Evolutionary conservation across 2,797 vertebrate genomes (phyloP).

Genomic region (Perodicticus potto): DNA sequence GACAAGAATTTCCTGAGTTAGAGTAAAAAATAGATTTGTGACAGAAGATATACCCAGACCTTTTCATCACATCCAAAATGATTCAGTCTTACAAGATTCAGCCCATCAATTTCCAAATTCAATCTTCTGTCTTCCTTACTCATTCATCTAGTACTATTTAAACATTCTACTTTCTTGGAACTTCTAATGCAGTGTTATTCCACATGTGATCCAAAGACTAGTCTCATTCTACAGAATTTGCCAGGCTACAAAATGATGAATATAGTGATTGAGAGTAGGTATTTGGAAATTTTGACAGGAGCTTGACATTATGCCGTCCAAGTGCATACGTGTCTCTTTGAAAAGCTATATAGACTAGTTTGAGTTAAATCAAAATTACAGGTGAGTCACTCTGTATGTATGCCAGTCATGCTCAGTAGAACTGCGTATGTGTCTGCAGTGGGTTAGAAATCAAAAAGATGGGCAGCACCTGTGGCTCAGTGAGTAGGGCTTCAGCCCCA

Average conservation of each 20-base stretch:
- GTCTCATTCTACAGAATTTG: not conserved
- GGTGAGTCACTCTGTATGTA: not conserved
- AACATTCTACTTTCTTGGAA: not conserved
- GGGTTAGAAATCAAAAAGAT: not conserved
- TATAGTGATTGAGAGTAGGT: too few relatives aligned
- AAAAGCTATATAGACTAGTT: not conserved
- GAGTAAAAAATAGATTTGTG: not conserved
- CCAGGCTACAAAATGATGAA: not conserved
- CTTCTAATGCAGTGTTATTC: not conserved
- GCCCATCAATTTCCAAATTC: not conserved
- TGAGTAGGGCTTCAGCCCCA: too few relatives aligned
- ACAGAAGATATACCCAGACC: not conserved
- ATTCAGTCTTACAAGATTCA: not conserved
- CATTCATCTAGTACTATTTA: not conserved
- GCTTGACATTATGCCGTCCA: not conserved
- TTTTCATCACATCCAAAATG: not conserved
- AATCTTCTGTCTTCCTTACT: not conserved
- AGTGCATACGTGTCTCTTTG: not conserved
- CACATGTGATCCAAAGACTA: not conserved
- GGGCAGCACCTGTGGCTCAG: too few relatives aligned
- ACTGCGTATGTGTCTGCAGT: not conserved
- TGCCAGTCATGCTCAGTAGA: not conserved
- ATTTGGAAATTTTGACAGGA: not conserved
- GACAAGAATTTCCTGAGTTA: not conserved
- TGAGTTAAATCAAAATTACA: not conserved